phyloP scores from a whole-genome alignment of 2,797 vertebrate species.

The Adrianichthys oophorus region DNA sequence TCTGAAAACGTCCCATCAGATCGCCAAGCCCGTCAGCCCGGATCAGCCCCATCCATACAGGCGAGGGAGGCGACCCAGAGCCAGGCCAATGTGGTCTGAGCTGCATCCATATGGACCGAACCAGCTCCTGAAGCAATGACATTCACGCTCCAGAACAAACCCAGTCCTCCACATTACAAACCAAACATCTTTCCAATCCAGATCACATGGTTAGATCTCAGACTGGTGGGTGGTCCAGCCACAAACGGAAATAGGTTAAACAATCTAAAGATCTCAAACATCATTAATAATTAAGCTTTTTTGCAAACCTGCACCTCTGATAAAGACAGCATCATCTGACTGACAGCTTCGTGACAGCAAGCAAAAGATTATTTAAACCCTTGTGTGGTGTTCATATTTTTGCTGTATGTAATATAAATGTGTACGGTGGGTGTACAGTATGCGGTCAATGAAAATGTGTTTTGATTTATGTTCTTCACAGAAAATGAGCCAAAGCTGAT shows the following conservation, averaged over 20 bases:
- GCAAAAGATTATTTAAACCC: constrained; percentile 55
- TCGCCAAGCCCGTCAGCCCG: constrained; percentile 34
- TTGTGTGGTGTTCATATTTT: no score
- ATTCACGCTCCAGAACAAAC: constrained; percentile 25
- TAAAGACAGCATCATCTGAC: constrained; percentile 69
- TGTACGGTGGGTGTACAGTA: no score
- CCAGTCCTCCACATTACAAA: constrained; percentile 20
- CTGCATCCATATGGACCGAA: constrained; percentile 25
- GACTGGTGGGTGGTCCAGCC: constrained; percentile 72
- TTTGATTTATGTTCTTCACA: no score
- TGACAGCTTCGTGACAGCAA: constrained; percentile 53
- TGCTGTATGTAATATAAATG: no score
- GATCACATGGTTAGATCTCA: constrained; percentile 77
- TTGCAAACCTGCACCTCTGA: constrained; percentile 72
- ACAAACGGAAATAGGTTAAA: constrained; percentile 82
- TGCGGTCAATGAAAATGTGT: no score
- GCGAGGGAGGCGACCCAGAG: constrained; percentile 22
- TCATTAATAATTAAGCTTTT: constrained; percentile 80
- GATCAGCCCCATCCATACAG: constrained; percentile 33
- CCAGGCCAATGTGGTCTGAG: constrained; percentile 25
- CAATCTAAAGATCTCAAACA: constrained; percentile 78
- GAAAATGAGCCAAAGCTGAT: no score
- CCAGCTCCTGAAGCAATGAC: constrained; percentile 9
- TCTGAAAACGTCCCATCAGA: neutral
- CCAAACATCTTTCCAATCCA: constrained; percentile 71